Conservation (phyloP, 2,797 vertebrate species). For the Garrulus glandarius region DNA sequence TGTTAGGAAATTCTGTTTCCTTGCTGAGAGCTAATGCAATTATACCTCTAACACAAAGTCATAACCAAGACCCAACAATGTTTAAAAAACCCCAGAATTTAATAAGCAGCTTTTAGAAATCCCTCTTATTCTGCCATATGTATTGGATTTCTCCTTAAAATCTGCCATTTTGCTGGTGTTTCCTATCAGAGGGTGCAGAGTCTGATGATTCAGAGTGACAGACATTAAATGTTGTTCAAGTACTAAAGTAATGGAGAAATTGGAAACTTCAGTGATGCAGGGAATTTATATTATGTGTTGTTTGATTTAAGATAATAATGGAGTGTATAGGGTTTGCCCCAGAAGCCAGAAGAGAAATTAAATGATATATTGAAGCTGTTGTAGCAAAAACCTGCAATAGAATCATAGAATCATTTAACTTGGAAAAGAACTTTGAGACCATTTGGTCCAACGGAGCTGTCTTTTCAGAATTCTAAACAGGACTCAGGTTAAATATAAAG, state of each 20-base stretch:
- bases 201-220: not conserved
- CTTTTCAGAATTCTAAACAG: not conserved
- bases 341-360: not conserved
- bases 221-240: not conserved
- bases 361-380: not conserved
- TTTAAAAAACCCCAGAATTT: not conserved
- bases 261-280: not conserved
- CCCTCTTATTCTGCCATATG: not conserved
- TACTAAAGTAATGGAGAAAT: not conserved
- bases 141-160: not conserved
- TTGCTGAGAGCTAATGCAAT: not conserved
- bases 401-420: not conserved
- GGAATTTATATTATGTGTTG: not conserved
- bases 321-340: not conserved
- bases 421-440: not conserved
- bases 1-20: not conserved
- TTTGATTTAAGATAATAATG: not conserved
- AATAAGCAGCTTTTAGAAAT: not conserved
- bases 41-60: not conserved
- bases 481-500: not conserved
- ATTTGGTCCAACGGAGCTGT: not conserved
- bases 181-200: not conserved
- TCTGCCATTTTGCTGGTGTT: not conserved
- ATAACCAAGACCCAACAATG: not conserved
- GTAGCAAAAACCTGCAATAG: not conserved